Base-by-base conservation (phyloP, 1,140 invertebrate species). In the Drosophila takahashii region DNA sequence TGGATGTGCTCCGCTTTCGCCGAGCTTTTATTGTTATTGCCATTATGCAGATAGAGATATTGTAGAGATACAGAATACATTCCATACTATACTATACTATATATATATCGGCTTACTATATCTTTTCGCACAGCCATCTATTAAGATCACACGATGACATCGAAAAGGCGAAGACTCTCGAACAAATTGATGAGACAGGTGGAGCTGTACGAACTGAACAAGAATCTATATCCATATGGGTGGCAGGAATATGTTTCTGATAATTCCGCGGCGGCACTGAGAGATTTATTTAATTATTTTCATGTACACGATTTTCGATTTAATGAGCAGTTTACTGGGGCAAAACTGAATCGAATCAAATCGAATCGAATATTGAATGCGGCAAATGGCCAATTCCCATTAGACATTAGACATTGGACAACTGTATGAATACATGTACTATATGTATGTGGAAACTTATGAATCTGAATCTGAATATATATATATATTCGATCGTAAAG, bases 311-410 rank as follows among this genome's bases (percentile, higher is more conserved):
- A 32, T 74, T 74, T 73, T 64, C 70, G 16, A 74, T 74, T 74
- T 74, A 74, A 74, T 74, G 71, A 74, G 42, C 71, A 74, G 44
- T 74, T 74, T 74, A 74, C 71, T 74, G 69, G 42, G 67, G 44
- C 45, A 72, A 60, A 71, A 39, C 53, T 58, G 71, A 51, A 75
- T 75, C 60, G 45, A 75, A 66, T 66, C 62, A 60, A 51, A 75
- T 75, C 60, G 45, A 75, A 66, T 66, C 62, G 58, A 41, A 75
- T 51, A 74, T 75, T 51, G 60, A 65, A 61, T 26, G 15, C 42
- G 58, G 51, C 67, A 51, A 57, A 71, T 72, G 42, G 32, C 67
- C 53, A 74, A 74, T 74, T 39, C 42, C 15, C 58, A 64, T 74
- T 69, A 77, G 67, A 76, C 53, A 79, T 44, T 41, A 52, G 36